Evolutionary conservation across 1,140 invertebrate genomes (phyloP).

Genomic region (Psilanteris sp.): DNA sequence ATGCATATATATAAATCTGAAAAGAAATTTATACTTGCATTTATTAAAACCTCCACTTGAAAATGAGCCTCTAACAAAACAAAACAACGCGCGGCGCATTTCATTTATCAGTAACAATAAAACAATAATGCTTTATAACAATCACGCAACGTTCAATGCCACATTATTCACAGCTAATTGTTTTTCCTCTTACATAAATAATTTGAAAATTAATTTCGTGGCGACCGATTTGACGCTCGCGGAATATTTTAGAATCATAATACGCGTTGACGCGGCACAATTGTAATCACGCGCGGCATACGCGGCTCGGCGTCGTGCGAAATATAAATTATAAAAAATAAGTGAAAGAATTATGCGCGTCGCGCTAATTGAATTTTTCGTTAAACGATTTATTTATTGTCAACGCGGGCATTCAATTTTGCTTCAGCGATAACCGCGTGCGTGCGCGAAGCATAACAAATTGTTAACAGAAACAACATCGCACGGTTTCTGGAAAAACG

Average conservation of each 20-base stretch:
- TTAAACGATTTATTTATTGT: no score
- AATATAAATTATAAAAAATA: constrained; percentile 17
- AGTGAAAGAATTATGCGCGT: not conserved
- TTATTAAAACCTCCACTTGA: no score
- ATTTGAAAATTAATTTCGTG: constrained; percentile 43
- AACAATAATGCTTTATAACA: constrained; percentile 38
- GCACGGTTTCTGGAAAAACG: no score
- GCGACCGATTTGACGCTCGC: constrained; percentile 16
- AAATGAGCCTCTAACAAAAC: no score
- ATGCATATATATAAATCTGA: no score
- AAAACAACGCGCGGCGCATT: constrained; percentile 14
- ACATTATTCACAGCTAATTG: constrained; percentile 43
- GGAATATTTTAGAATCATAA: constrained; percentile 40
- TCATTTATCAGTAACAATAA: constrained; percentile 45
- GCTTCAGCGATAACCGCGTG: no score
- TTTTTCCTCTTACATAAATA: constrained; percentile 53
- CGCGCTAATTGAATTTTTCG: no score
- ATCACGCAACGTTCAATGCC: constrained; percentile 30
- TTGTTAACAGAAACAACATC: no score
- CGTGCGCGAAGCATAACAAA: no score
- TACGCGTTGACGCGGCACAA: not conserved
- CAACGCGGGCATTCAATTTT: no score
- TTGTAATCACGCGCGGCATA: constrained; percentile 1
- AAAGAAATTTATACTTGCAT: no score
- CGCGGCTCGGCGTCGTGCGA: not conserved